Evolutionary conservation across 2,888 invertebrate genomes (phyloP), one percentile per base, ranked within the genome.

Genomic region (Clepsis dumicolana): DNA sequence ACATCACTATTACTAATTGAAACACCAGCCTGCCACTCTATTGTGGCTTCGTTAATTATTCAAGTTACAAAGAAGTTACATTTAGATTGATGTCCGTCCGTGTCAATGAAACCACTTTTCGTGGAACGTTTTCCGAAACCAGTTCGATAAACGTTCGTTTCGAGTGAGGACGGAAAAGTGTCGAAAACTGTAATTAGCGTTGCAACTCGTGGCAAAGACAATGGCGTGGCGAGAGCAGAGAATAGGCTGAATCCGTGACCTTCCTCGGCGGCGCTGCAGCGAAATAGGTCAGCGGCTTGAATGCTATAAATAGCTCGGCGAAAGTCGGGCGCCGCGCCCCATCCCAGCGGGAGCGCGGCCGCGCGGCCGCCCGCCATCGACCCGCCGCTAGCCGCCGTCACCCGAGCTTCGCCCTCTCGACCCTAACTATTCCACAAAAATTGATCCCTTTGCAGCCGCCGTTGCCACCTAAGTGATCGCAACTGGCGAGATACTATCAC

Each of bases 251-350:
- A 92, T 90, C 92, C 92, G 90, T 93, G 93, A 93, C 93, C 93
- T 93, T 93, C 93, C 90, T 86, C 85, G 86, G 83, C 76, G 87
- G 88, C 86, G 88, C 89, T 91, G 91, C 93, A 91, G 89, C 87
- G 86, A 93, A 92, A 91, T 93, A 91, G 93, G 93, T 93, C 93
- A 93, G 92, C 92, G 91, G 93, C 92, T 91, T 91, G 87, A 90
- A 89, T 89, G 89, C 91, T 93, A 93, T 92, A 92, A 93, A 93
- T 93, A 93, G 93, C 93, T 89, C 86, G 90, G 90, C 84, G 90
- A 91, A 92, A 92, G 92, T 91, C 90, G 91, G 91, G 89, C 91
- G 89, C 88, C 90, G 85, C 85, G 80, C 89, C 91, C 88, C 89
- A 84, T 86, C 83, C 87, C 90, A 77, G 75, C 79, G 86, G 84